Base-by-base conservation (phyloP, 2,888 invertebrate species). In the Platycnemis pennipes region DNA sequence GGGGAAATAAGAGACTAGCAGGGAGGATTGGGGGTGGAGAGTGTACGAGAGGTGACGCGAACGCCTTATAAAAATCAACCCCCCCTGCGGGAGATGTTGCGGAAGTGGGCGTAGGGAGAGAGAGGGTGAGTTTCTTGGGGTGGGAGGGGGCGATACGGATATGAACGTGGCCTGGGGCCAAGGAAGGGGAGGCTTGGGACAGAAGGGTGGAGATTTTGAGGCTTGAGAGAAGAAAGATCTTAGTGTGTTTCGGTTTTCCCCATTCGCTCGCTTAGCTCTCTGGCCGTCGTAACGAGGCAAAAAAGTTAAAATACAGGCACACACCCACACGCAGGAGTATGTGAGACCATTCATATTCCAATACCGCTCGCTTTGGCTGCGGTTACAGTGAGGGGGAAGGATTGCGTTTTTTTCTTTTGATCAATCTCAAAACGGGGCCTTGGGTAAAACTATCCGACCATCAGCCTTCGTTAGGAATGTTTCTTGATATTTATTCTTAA, bases 241-340 rank as follows among this genome's bases (percentile, higher is more conserved):
- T 37, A 8, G 77, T 1, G 77, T 37, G 77, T 77, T 77, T 77
- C 26, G 19, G 63, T 77, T 77, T 77, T n/a, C 77, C 77, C 77
- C 16, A 5, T 8, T 37, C 77, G 77, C 37, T 77, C 77, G 16
- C n/a, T n/a, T n/a, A 77, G 37, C 31, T 7, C 77, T 77, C 77
- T 26, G 77, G 31, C 16, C 77, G 8, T 77, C 77, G n/a, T 31
- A 77, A 77, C 77, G 77, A 77, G 77, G 77, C 77, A 77, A 77
- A 37, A 77, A 77, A 63, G 63, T 2, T 63, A 26, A 63, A 63
- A 63, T 63, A 16, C n/a, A 63, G 26, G 63, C 63, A 63, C 63
- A 1, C n/a, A n/a, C n/a, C n/a, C n/a, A 63, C 63, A 63, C 26
- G 63, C 63, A 8, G 3, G 26, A n/a, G 13, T 53, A 53, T 53